Evolutionary conservation across 1,140 invertebrate species (phyloP).

Genomic region (Phortica variegata): DNA sequence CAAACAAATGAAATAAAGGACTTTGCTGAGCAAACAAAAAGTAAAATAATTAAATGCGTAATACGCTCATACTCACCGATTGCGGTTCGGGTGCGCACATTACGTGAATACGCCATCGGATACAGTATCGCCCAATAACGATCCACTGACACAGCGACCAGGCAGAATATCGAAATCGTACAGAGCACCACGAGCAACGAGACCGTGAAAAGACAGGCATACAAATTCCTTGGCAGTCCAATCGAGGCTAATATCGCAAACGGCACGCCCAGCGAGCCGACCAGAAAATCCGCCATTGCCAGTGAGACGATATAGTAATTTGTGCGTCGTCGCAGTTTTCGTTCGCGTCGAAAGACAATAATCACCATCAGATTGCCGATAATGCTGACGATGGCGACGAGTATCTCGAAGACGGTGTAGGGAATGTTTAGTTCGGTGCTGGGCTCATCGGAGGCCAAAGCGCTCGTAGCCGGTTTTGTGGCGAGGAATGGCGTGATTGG

Average conservation of each 20-base stretch:
- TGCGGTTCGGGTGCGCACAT: conserved; percentile 79
- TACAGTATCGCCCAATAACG: conserved; percentile 89
- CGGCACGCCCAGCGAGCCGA: conserved; percentile 77
- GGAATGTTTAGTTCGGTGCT: conserved; percentile 45
- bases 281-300: conserved; percentile 81
- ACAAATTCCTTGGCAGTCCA: conserved; percentile 73
- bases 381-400: conserved; percentile 78
- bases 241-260: conserved; percentile 76
- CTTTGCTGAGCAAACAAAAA: not conserved
- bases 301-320: conserved; percentile 91
- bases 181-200: conserved; percentile 84
- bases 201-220: conserved; percentile 84
- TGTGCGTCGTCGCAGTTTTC: conserved; percentile 74
- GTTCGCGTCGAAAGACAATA: conserved; percentile 75
- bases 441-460: conserved; percentile 21
- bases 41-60: not conserved
- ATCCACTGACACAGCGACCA: conserved; percentile 88
- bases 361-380: conserved; percentile 85
- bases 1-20: conserved; percentile 21
- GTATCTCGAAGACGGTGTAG: conserved; percentile 67
- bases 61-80: conserved; percentile 67
- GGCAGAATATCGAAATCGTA: conserved; percentile 87
- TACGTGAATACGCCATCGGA: conserved; percentile 85
- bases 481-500: conserved; percentile 30
- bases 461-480: conserved; percentile 12